Percentiles rank a stretch among this genome's conserved stretches.
phyloP scores from a whole-genome alignment of 2,797 vertebrate genomes.

The Babyrousa celebensis region DNA sequence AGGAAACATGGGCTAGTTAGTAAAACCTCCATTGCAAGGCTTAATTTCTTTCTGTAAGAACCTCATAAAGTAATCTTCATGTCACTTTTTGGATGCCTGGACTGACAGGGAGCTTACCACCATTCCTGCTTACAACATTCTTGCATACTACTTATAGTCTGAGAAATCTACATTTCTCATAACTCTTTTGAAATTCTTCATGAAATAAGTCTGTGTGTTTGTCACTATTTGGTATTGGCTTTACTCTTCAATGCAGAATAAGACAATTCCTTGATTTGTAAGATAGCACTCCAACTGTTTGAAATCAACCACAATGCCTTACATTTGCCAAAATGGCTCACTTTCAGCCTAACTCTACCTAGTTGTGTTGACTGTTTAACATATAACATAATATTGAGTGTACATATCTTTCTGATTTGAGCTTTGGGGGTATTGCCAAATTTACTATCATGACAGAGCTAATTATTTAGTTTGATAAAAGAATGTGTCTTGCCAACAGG shows the following conservation, averaged over 20 bases:
- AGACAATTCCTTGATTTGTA: background rate
- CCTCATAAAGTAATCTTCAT: background rate
- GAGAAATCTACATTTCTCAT: conserved; percentile 11
- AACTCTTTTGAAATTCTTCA: background rate
- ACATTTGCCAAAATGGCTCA: background rate
- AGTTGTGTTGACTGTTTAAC: background rate
- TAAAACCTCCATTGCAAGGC: background rate
- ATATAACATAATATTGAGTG: background rate
- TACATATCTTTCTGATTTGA: background rate
- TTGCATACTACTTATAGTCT: background rate
- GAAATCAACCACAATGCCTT: background rate
- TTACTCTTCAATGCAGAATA: background rate
- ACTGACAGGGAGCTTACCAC: background rate
- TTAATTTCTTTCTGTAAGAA: background rate
- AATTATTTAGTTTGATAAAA: background rate
- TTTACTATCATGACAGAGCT: background rate
- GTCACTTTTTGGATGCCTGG: background rate
- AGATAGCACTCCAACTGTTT: background rate
- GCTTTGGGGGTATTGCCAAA: background rate
- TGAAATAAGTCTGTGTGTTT: background rate
- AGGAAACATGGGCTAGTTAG: background rate
- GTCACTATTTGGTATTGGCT: background rate
- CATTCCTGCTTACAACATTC: background rate
- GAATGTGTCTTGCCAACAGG: background rate
- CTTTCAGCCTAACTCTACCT: background rate